Conservation (phyloP, 2,888 invertebrate species). For the Julus scandinavius region DNA sequence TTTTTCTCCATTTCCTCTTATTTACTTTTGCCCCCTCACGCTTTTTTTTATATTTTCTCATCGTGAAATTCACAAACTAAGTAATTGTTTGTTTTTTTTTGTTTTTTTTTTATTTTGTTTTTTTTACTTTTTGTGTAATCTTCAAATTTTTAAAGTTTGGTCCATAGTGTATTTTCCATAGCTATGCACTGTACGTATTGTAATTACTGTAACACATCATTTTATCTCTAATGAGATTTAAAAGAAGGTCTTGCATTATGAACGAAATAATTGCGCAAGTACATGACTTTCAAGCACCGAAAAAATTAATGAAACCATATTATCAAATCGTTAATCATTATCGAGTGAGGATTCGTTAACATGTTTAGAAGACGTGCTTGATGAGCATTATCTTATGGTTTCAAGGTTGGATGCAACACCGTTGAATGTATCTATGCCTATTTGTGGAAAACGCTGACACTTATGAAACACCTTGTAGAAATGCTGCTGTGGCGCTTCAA, state of each 20-base stretch:
- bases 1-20: not conserved
- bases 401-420: not conserved
- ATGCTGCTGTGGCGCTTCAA: not conserved
- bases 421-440: not conserved
- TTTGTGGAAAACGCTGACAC: not conserved
- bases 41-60: not conserved
- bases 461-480: not conserved
- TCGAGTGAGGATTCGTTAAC: slow-evolving; percentile 2
- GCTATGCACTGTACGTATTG: not conserved
- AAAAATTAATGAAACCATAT: not conserved
- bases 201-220: not conserved
- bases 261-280: not conserved
- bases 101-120: not conserved
- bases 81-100: not conserved
- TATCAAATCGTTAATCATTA: slow-evolving; percentile 14
- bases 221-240: not conserved
- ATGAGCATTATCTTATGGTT: not conserved
- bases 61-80: not conserved
- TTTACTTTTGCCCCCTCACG: not conserved
- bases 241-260: not conserved
- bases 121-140: no score
- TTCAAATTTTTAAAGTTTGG: not conserved
- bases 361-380: not conserved
- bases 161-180: not conserved
- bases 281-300: not conserved